Evolutionary conservation across 2,113 vertebrate genomes (phyloP).

Genomic region (Bungarus multicinctus): DNA sequence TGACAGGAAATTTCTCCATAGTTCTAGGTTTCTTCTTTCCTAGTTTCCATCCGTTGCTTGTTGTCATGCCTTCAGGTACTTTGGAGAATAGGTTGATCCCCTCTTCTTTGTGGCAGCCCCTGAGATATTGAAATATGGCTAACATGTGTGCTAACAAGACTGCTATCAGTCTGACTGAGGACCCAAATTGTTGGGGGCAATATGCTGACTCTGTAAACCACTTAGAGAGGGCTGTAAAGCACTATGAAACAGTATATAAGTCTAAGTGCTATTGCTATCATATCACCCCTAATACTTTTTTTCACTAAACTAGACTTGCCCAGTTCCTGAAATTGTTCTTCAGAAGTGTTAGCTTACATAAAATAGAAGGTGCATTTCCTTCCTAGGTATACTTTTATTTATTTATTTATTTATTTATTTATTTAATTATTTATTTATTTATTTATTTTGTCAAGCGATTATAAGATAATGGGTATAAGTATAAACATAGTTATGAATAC

Average conservation of each 20-base stretch:
- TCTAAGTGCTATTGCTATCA: background rate
- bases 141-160: too few relatives aligned
- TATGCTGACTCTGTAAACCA: too few relatives aligned
- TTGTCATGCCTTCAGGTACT: background rate
- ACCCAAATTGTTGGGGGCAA: too few relatives aligned
- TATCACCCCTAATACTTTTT: background rate
- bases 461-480: too few relatives aligned
- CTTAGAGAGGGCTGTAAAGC: too few relatives aligned
- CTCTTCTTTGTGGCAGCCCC: background rate
- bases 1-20: background rate
- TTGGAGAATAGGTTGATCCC: background rate
- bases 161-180: background rate
- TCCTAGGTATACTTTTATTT: background rate
- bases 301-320: background rate
- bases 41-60: background rate
- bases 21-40: background rate
- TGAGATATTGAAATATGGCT: background rate
- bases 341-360: background rate
- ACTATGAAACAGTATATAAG: too few relatives aligned
- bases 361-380: background rate
- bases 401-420: too few relatives aligned
- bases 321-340: background rate
- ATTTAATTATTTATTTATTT: too few relatives aligned
- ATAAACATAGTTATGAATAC: too few relatives aligned
- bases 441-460: too few relatives aligned